These are phyloP conservation scores for Deilephila elpenor DNA, from an alignment of 2,888 invertebrate species.

Conservation along the genomic window DNA sequence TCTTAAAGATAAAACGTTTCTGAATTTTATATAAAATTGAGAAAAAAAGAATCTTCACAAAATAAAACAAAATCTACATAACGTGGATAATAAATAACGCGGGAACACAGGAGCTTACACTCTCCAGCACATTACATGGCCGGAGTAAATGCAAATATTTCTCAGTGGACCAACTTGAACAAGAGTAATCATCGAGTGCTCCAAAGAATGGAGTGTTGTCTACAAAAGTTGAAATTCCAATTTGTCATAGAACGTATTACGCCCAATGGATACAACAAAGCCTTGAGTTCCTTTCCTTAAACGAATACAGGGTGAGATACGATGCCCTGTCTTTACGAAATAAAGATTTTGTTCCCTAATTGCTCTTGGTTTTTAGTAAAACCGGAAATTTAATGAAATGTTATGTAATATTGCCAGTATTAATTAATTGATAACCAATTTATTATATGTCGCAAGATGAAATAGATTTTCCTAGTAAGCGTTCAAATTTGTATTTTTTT, in stretches of 20 bases:
- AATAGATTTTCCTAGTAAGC: too few species aligned
- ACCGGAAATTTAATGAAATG: neutral
- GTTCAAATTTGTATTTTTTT: too few species aligned
- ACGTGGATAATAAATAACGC: neutral
- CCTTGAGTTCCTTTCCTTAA: slow-evolving; percentile 37
- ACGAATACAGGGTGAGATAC: slow-evolving; percentile 18
- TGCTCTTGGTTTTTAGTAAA: too few species aligned
- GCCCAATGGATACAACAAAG: slow-evolving; percentile 57
- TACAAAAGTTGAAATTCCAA: slow-evolving; percentile 63
- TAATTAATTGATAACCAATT: too few species aligned
- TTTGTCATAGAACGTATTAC: slow-evolving; percentile 75
- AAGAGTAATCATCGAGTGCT: slow-evolving; percentile 53
- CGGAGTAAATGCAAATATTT: slow-evolving; percentile 10
- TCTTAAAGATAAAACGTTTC: too few species aligned
- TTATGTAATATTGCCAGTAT: too few species aligned
- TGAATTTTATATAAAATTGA: too few species aligned
- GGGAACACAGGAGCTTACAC: neutral
- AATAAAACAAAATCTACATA: neutral
- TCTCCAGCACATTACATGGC: neutral
- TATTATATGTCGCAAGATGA: too few species aligned
- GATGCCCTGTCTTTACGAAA: neutral
- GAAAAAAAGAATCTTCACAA: too few species aligned
- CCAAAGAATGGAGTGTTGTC: slow-evolving; percentile 54
- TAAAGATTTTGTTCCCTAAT: too few species aligned
- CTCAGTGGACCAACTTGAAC: slow-evolving; percentile 27